phyloP scores from a whole-genome alignment of 2,113 vertebrate species.

The Chlorocebus sabaeus region DNA sequence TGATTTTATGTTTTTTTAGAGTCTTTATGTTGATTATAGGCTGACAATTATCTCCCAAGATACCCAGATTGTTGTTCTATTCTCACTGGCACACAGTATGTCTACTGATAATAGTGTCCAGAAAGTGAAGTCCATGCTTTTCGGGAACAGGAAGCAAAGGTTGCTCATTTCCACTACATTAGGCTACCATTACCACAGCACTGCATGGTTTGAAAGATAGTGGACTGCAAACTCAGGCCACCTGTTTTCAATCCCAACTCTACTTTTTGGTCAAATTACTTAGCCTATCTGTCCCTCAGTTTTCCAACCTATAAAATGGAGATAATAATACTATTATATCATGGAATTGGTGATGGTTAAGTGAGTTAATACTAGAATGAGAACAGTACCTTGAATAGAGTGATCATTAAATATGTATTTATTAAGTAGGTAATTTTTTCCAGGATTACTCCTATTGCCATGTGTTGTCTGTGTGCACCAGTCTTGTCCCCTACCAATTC shows the following conservation, averaged over 20 bases:
- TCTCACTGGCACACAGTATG: not conserved
- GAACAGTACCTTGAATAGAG: not conserved
- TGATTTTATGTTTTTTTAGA: not conserved
- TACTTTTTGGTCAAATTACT: not conserved
- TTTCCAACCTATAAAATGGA: not conserved
- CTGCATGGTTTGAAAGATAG: not conserved
- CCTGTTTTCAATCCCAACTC: not conserved
- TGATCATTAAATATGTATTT: not conserved
- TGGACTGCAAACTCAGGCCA: not conserved
- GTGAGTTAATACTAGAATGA: not conserved
- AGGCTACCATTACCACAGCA: not conserved
- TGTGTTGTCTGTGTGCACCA: not conserved
- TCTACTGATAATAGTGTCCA: not conserved
- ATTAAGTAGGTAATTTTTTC: not conserved
- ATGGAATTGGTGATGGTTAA: not conserved
- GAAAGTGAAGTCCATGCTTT: not conserved
- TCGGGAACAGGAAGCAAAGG: not conserved
- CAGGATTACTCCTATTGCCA: not conserved
- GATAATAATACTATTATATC: not conserved
- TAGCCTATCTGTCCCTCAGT: not conserved
- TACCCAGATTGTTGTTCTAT: not conserved
- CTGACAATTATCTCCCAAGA: not conserved
- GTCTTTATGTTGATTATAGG: not conserved
- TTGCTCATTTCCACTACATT: not conserved
- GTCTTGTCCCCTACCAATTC: not conserved